Evolutionary conservation across 1,140 invertebrate species (phyloP), one percentile per base, ranked within the genome.

Genomic region (Pararge aegeria): DNA sequence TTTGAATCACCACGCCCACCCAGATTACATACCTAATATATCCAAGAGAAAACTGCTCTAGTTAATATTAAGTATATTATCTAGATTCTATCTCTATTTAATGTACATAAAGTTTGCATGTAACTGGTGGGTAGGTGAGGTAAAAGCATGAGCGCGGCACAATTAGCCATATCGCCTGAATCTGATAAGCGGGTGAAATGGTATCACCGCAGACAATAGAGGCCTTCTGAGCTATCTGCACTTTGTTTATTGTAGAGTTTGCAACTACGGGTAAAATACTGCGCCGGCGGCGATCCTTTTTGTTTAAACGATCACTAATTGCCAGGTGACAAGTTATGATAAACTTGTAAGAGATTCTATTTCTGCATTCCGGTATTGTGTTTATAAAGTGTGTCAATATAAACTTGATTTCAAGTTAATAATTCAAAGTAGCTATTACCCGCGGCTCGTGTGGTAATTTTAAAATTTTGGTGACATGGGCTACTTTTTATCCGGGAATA

Each of bases 111-210:
- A 46, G 16, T 18, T 46, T 46, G 6, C 42, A 46, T 46, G 42
- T 46, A 46, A 10, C 42, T 20, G 16, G 30, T 34, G n/a, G 30
- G 30, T 34, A 38, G 44, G 9, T 13, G 71, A 24, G 29, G 46
- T 61, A 61, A 76, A 74, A 76, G 73, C 78, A 71, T 78, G 69
- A 78, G 75, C 61, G 44, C 30, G 59, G 58, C 65, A 79, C 72
- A 79, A 79, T 79, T 76, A 79, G 64, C 66, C 63, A 69, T 79
- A 78, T 75, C 68, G 57, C 30, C 57, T 57, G 51, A 37, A 80
- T 80, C 78, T 61, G 73, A 78, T 76, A 73, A 65, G 29, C 42
- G 19, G 58, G 64, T 59, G 66, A 61, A 64, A 51, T 68, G 51
- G 56, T 64, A 64, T 64, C 62, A 58, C 53, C 12, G 37, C 19